Percentiles rank a stretch among this genome's conserved stretches.
Conservation (phyloP, 2,888 invertebrate genomes). For the Meghimatium bilineatum region DNA sequence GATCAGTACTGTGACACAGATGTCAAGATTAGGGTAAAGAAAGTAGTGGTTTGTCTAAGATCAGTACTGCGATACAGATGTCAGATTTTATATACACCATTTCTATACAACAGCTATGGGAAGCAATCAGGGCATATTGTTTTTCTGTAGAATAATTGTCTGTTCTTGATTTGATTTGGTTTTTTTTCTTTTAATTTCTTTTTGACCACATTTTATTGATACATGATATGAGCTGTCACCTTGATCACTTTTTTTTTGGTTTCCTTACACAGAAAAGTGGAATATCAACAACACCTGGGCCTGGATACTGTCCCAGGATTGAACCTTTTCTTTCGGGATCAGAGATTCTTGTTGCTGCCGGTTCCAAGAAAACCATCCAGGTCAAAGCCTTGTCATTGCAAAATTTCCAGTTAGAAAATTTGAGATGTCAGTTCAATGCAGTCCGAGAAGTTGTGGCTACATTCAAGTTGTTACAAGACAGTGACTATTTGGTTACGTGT, state of each 20-base stretch:
- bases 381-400: slow-evolving; percentile 95
- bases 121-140: too few relatives aligned
- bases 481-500: not conserved
- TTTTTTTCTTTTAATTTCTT: too few relatives aligned
- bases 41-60: too few relatives aligned
- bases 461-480: not conserved
- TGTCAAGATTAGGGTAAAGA: too few relatives aligned
- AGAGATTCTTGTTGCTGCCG: slow-evolving; percentile 95
- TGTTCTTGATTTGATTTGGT: too few relatives aligned
- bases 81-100: too few relatives aligned
- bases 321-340: slow-evolving; percentile 88
- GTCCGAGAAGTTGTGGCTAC: slow-evolving; percentile 57
- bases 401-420: slow-evolving; percentile 69
- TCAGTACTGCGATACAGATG: too few relatives aligned
- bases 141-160: too few relatives aligned
- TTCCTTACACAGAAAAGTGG: slow-evolving; percentile 48
- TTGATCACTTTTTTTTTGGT: not conserved
- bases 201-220: too few relatives aligned
- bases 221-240: too few relatives aligned
- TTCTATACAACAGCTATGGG: too few relatives aligned
- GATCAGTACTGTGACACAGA: too few relatives aligned
- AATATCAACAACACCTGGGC: slow-evolving; percentile 82
- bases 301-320: slow-evolving; percentile 95
- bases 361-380: slow-evolving; percentile 91
- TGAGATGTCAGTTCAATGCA: slow-evolving; percentile 79